phyloP scores from a whole-genome alignment of 2,888 invertebrate species.

The Dynastes hyllus region DNA sequence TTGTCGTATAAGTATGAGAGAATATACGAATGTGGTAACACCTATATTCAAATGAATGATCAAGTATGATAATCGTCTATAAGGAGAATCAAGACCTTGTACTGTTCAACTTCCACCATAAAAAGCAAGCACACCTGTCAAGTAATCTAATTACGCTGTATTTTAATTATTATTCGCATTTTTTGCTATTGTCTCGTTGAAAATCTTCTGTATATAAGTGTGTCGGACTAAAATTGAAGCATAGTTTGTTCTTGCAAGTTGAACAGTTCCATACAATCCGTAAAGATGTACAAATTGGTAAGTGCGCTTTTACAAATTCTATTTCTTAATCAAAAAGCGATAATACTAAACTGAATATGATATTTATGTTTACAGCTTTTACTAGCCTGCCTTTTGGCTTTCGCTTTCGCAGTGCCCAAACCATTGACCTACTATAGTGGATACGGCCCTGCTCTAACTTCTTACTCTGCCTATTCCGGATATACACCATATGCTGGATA shows the following conservation, averaged over 20 bases:
- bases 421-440: constrained; percentile 41
- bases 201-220: constrained; percentile 41
- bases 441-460: constrained; percentile 6
- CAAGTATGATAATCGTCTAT: constrained; percentile 13
- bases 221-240: background rate
- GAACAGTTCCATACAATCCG: constrained; percentile 34
- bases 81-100: constrained; percentile 34
- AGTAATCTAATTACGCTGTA: constrained; percentile 33
- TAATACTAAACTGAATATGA: no score
- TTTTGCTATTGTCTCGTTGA: constrained; percentile 11
- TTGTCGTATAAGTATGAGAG: no score
- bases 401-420: constrained; percentile 68
- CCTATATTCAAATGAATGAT: constrained; percentile 25
- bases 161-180: constrained; percentile 38
- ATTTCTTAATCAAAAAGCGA: background rate
- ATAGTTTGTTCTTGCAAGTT: constrained; percentile 42
- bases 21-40: no score
- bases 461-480: constrained; percentile 48
- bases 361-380: constrained; percentile 65
- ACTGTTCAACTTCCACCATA: background rate
- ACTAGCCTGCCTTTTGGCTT: constrained; percentile 70
- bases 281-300: constrained; percentile 46
- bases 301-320: background rate
- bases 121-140: constrained; percentile 38
- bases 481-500: constrained; percentile 39